Evolutionary conservation across 2,113 vertebrate species (phyloP).

Genomic region (Xyrauchen texanus): DNA sequence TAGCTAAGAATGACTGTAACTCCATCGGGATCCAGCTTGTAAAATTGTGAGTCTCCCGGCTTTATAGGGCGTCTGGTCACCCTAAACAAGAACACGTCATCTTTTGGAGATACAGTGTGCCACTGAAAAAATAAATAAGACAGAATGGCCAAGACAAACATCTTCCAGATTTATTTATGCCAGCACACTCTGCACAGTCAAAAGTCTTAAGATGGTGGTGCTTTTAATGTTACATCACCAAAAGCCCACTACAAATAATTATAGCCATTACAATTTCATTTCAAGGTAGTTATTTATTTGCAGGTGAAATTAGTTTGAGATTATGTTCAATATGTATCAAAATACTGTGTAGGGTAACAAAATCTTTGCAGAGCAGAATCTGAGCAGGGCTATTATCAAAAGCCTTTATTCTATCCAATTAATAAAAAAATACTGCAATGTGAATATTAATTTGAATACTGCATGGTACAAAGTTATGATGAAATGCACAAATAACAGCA

Average conservation of each 20-base stretch:
- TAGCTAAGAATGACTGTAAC: too few species aligned
- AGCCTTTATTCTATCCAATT: background rate
- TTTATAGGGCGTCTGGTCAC: too few species aligned
- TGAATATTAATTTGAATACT: constrained; percentile 7
- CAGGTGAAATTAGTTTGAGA: constrained; percentile 21
- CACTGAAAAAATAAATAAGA: too few species aligned
- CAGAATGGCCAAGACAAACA: too few species aligned
- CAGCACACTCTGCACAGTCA: background rate
- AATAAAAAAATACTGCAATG: background rate
- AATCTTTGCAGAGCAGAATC: background rate
- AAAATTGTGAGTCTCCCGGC: too few species aligned
- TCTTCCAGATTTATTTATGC: constrained; percentile 15
- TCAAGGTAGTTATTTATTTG: constrained; percentile 10
- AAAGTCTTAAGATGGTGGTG: constrained; percentile 7
- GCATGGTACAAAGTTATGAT: background rate
- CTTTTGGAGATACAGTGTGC: too few species aligned
- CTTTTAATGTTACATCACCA: background rate
- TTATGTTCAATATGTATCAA: constrained; percentile 36
- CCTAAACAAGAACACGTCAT: too few species aligned
- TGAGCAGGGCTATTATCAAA: constrained; percentile 8
- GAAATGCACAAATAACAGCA: background rate
- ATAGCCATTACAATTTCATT: constrained; percentile 22
- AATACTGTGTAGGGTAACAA: background rate
- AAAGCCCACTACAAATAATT: constrained; percentile 17
- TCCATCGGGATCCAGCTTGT: too few species aligned